Percentiles rank a stretch among this genome's conserved stretches.
These are phyloP conservation scores for Agrotis clavis DNA, from an alignment of 2,888 invertebrate genomes.

Conservation along the genomic window DNA sequence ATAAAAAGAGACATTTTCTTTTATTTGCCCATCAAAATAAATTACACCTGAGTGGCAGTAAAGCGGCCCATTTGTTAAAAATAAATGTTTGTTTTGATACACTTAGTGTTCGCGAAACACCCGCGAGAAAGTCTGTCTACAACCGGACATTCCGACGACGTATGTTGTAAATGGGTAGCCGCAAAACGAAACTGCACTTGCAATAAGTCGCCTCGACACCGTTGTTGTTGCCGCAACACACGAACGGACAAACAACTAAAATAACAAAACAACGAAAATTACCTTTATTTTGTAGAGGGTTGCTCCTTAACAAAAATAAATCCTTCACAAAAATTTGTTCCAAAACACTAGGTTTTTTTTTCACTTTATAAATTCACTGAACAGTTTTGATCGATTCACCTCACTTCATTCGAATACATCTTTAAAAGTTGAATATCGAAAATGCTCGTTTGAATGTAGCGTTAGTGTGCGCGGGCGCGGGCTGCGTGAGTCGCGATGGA, in stretches of 20 bases:
- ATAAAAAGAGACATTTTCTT: constrained; percentile 32
- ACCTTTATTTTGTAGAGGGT: constrained; percentile 82
- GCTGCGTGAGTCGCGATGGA: constrained; percentile 80
- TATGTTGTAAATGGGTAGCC: constrained; percentile 85
- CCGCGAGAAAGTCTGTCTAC: constrained; percentile 78
- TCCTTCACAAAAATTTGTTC: constrained; percentile 77
- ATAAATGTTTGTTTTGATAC: constrained; percentile 65
- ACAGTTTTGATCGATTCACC: constrained; percentile 77
- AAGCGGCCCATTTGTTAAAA: constrained; percentile 1
- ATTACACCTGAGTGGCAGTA: constrained; percentile 4
- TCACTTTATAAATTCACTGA: constrained; percentile 70
- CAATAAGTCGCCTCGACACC: constrained; percentile 76
- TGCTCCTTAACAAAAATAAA: constrained; percentile 75
- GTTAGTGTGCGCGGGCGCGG: constrained; percentile 80
- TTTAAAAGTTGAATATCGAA: constrained; percentile 76
- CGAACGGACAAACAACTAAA: constrained; percentile 62
- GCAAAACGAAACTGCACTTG: constrained; percentile 81
- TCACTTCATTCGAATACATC: constrained; percentile 86
- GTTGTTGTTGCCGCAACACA: constrained; percentile 75
- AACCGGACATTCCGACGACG: constrained; percentile 75
- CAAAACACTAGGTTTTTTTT: constrained; percentile 72
- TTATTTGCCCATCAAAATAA: constrained; percentile 22
- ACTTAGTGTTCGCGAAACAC: constrained; percentile 69
- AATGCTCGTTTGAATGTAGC: constrained; percentile 73
- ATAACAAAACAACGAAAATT: constrained; percentile 71